A percentile compares a stretch with the other conserved stretches of the same genome.
Evolutionary conservation across 2,888 invertebrate genomes (phyloP).

Genomic region (Leptinotarsa tumamoca): DNA sequence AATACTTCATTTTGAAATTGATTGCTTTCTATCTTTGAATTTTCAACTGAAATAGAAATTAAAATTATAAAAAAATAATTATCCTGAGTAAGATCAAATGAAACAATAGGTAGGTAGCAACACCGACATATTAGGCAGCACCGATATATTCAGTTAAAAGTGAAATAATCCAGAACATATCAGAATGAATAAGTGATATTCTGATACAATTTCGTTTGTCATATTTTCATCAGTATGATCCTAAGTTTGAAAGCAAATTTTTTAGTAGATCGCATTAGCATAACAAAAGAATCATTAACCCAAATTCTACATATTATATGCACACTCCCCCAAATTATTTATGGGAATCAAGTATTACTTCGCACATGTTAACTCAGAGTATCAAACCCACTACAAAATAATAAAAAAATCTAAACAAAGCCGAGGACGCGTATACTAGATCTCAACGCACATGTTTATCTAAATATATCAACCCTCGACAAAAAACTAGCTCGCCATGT

Average conservation of each 20-base stretch:
- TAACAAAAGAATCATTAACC: not conserved
- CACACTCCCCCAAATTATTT: conserved; percentile 21
- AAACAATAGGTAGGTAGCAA: too few species aligned
- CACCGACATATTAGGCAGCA: too few species aligned
- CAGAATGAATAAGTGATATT: too few species aligned
- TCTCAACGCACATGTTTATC: conserved; percentile 32
- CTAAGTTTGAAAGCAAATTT: not conserved
- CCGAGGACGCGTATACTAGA: conserved; percentile 2
- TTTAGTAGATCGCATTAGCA: not conserved
- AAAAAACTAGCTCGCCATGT: conserved; percentile 36
- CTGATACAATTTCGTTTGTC: too few species aligned
- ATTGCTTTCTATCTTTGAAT: too few species aligned
- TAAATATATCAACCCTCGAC: conserved; percentile 25
- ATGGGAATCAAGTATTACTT: conserved; percentile 38
- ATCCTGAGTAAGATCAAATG: too few species aligned
- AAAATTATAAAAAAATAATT: too few species aligned
- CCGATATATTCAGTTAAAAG: too few species aligned
- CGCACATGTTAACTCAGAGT: conserved; percentile 35
- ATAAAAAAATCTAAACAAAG: conserved; percentile 26
- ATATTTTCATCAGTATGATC: too few species aligned
- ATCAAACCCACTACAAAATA: conserved; percentile 28
- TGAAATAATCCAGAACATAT: too few species aligned
- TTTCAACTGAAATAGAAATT: too few species aligned
- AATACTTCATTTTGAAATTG: too few species aligned
- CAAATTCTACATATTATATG: not conserved